phyloP scores from a whole-genome alignment of 2,888 invertebrate genomes.

The Spilarctia lutea region DNA sequence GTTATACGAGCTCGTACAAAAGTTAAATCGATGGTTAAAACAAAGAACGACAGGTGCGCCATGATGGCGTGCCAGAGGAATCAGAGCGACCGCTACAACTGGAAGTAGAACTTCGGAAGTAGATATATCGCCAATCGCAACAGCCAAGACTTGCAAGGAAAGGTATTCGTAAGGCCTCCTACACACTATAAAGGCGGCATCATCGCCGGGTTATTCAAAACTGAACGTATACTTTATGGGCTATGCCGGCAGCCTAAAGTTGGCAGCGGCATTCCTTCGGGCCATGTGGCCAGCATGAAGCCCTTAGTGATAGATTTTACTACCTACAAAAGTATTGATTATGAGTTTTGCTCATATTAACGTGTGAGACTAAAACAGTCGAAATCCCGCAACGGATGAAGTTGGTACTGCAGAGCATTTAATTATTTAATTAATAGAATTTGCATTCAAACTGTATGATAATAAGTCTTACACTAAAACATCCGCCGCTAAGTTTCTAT shows the following conservation, averaged over 20 bases:
- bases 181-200: too few relatives aligned
- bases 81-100: too few relatives aligned
- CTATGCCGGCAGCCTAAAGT: too few relatives aligned
- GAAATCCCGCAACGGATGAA: not conserved
- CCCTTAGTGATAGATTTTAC: too few relatives aligned
- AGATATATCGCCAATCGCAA: not conserved
- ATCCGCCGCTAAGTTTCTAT: constrained; percentile 2
- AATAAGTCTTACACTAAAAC: not conserved
- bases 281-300: too few relatives aligned
- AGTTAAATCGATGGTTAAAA: too few relatives aligned
- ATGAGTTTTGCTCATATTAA: not conserved
- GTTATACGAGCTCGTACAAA: too few relatives aligned
- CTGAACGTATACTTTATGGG: too few relatives aligned
- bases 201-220: too few relatives aligned
- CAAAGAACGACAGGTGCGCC: not conserved
- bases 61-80: too few relatives aligned
- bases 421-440: not conserved
- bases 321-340: not conserved
- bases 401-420: not conserved
- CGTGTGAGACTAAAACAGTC: not conserved
- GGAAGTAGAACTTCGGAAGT: not conserved
- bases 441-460: not conserved
- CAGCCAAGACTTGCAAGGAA: not conserved
- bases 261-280: too few relatives aligned
- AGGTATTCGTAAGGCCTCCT: too few relatives aligned